These are phyloP conservation scores for Montipora efflorescens DNA, from an alignment of 64 coral and sea anemone genomes.

Conservation along the genomic window DNA sequence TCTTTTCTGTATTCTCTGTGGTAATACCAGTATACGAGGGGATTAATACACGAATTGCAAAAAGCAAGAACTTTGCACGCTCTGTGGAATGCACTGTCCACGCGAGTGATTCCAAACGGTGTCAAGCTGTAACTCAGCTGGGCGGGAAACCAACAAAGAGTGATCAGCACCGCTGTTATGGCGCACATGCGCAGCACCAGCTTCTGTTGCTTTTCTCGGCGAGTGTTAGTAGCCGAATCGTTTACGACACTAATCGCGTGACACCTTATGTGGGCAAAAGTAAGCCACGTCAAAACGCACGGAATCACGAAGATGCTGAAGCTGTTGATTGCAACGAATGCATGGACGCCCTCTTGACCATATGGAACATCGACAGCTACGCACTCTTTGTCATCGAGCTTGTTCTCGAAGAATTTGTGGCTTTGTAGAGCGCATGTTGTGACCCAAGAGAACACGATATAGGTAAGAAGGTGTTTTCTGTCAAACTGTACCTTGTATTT, in stretches of 20 bases:
- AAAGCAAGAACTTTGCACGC: neutral
- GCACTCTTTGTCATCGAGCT: neutral
- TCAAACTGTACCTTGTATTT: conserved; percentile 12
- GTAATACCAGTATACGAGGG: conserved; percentile 35
- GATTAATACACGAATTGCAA: conserved; percentile 34
- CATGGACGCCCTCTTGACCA: neutral
- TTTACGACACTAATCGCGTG: neutral
- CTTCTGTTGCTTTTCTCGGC: conserved; percentile 1
- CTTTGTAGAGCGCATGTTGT: conserved; percentile 2
- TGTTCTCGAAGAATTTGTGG: conserved; percentile 6
- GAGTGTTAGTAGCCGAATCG: neutral
- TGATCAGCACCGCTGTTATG: conserved; percentile 11
- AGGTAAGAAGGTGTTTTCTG: neutral
- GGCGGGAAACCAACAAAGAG: conserved; percentile 1
- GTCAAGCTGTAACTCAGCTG: conserved; percentile 38
- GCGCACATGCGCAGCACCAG: neutral
- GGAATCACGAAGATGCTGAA: neutral
- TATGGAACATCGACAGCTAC: neutral
- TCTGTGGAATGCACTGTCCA: neutral
- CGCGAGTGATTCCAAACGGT: conserved; percentile 19
- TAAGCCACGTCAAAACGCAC: conserved; percentile 24
- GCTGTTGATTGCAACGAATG: conserved; percentile 10
- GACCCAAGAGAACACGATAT: conserved; percentile 13
- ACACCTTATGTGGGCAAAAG: conserved; percentile 7
- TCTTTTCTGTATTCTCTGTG: conserved; percentile 20